Base-by-base conservation (phyloP, 2,888 invertebrate genomes). In the Bombyx huttoni region DNA sequence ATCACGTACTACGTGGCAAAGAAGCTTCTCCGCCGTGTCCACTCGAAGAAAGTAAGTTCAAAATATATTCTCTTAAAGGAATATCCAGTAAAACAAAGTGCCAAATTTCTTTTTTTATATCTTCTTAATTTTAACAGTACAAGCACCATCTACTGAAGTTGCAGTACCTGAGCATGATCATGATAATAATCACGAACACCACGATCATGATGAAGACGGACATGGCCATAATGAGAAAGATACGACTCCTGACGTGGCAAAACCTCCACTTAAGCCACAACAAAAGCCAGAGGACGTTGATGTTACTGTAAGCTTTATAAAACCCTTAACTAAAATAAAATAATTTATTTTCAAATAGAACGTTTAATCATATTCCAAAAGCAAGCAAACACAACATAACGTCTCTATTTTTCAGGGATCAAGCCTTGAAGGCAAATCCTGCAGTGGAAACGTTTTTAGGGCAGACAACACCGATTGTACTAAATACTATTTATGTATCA, bases 401-500 rank as follows among this genome's bases (percentile, higher is more conserved):
- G n/a, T 47, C 8, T 9, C 46, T 50, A 45, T 46, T 54, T 63
- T 62, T 55, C 62, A 91, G 70, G 89, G 89, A 8, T 91, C 92
- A 53, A 92, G 93, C 52, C 58, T 81, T 45, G 76, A 81, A 50
- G 89, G 87, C 0, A 78, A 81, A 52, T 64, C 84, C 0, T 93
- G 92, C 59, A 75, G 84, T 13, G 92, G 91, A 48, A 78, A 78
- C 53, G 70, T 89, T 14, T 94, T 93, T 67, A 81, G 87, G 56
- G 74, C 91, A 0, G 92, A 95, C 65, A 85, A 90, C 13, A 71
- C 71, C 0, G 93, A 95, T 62, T 96, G 96, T 68, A 91, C 90
- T 58, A 94, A 94, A 70, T 97, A 96, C 70, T 94, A 93, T 61
- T 81, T 94, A 8, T 97, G 96, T 66, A 92, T 95, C 52, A 93